Evolutionary conservation across 2,797 vertebrate genomes (phyloP).

Genomic region (Odontamblyopus rebecca): DNA sequence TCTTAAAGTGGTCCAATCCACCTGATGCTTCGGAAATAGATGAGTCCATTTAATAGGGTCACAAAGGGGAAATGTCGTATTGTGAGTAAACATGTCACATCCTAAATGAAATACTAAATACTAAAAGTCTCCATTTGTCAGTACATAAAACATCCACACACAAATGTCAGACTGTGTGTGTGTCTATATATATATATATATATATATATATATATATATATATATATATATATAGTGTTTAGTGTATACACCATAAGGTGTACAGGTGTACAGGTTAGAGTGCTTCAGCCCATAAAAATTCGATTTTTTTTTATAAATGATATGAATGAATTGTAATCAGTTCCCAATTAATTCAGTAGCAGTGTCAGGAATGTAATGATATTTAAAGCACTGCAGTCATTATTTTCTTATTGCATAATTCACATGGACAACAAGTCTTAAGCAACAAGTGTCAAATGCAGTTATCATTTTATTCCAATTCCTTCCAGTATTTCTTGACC

Average conservation of each 20-base stretch:
- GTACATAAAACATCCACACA: slow-evolving; percentile 3
- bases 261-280: background rate
- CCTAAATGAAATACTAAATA: slow-evolving; percentile 7
- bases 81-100: slow-evolving; percentile 6
- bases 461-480: background rate
- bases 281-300: background rate
- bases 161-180: background rate
- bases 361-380: background rate
- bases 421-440: background rate
- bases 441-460: background rate
- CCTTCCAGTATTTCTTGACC: background rate
- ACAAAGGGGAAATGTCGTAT: slow-evolving; percentile 10
- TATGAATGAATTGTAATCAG: too few relatives aligned
- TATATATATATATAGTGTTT: too few relatives aligned
- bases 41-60: slow-evolving; percentile 32
- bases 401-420: background rate
- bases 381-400: background rate
- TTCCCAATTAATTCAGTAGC: background rate
- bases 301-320: background rate
- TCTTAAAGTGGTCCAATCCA: slow-evolving; percentile 34
- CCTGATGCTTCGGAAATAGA: slow-evolving; percentile 35
- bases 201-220: too few relatives aligned
- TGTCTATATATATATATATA: background rate
- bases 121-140: background rate
- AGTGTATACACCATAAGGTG: too few relatives aligned